These are phyloP conservation scores for Dufourea novaeangliae DNA, from an alignment of 1,140 invertebrate genomes.

Conservation along the genomic window DNA sequence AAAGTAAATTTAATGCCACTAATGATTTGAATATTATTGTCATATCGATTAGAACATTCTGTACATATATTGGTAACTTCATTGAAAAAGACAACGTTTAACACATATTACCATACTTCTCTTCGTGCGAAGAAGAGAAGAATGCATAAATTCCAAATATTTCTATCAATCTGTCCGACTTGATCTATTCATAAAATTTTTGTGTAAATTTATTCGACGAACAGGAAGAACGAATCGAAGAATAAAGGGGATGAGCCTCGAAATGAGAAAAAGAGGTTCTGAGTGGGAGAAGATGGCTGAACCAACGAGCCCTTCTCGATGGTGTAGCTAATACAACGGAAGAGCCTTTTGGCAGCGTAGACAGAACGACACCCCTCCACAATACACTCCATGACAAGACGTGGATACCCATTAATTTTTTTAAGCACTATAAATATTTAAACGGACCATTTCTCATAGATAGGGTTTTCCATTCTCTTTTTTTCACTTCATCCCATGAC, in stretches of 20 bases:
- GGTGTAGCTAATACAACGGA: constrained; percentile 67
- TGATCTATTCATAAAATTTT: constrained; percentile 50
- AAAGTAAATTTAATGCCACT: too few relatives aligned
- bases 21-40: too few relatives aligned
- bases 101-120: too few relatives aligned
- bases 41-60: too few relatives aligned
- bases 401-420: constrained; percentile 74
- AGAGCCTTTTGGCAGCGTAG: constrained; percentile 64
- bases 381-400: constrained; percentile 62
- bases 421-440: constrained; percentile 73
- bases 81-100: too few relatives aligned
- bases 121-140: too few relatives aligned
- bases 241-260: constrained; percentile 28
- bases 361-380: constrained; percentile 55
- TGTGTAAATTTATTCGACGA: constrained; percentile 28
- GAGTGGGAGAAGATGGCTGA: constrained; percentile 51
- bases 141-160: not conserved
- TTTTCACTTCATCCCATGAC: not conserved
- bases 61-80: too few relatives aligned
- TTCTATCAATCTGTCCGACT: not conserved
- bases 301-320: constrained; percentile 56
- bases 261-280: constrained; percentile 46
- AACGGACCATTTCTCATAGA: constrained; percentile 68
- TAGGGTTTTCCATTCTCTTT: constrained; percentile 41
- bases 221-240: constrained; percentile 10